Conservation (phyloP, 2,888 invertebrate genomes). For the Ametastegia equiseti region DNA sequence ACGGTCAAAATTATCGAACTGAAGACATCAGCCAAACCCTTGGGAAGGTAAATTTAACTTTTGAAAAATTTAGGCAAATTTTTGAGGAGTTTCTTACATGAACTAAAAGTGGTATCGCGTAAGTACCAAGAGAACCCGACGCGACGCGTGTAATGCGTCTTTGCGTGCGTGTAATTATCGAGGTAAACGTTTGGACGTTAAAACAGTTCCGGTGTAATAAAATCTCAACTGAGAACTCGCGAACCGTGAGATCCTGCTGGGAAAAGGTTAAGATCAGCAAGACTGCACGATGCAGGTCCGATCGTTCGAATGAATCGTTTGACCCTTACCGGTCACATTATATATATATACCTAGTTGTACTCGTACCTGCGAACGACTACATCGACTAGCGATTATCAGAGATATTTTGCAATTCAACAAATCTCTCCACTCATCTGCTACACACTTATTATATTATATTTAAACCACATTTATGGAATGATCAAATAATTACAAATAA, state of each 20-base stretch:
- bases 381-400: background rate
- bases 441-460: too few species aligned
- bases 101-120: constrained; percentile 12
- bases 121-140: constrained; percentile 21
- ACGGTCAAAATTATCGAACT: background rate
- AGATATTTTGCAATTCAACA: background rate
- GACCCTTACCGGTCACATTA: constrained; percentile 29
- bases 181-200: constrained; percentile 20
- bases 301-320: constrained; percentile 39
- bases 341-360: background rate
- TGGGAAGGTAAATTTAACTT: constrained; percentile 22
- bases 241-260: constrained; percentile 4
- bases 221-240: constrained; percentile 19
- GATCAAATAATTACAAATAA: too few species aligned
- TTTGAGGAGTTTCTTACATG: background rate
- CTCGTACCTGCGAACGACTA: background rate
- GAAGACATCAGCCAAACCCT: background rate
- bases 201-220: constrained; percentile 45
- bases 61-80: constrained; percentile 13
- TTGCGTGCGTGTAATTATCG: constrained; percentile 44
- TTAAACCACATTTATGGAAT: too few species aligned
- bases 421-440: too few species aligned
- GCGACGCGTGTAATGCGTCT: constrained; percentile 19
- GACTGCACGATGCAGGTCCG: constrained; percentile 20
- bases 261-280: constrained; percentile 18